phyloP scores from a whole-genome alignment of 2,113 vertebrate genomes.

The Pollimyrus isidori region DNA sequence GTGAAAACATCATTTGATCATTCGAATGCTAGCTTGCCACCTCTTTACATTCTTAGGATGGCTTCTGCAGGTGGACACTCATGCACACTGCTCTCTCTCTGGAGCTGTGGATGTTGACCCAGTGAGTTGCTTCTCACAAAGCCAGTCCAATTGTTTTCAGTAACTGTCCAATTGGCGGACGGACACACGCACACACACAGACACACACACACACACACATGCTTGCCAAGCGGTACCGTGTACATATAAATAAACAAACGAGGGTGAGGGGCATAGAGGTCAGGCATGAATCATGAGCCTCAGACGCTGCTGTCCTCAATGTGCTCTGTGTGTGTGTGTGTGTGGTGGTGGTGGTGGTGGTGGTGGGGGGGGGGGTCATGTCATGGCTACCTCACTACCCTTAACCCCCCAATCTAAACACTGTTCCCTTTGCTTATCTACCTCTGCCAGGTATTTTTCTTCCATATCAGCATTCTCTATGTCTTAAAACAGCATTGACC shows the following conservation, averaged over 20 bases:
- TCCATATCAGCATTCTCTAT: not conserved
- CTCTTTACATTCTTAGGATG: constrained; percentile 53
- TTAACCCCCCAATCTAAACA: not conserved
- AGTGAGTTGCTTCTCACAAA: constrained; percentile 44
- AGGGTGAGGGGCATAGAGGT: not conserved
- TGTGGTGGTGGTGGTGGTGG: too few species aligned
- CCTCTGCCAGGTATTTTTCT: not conserved
- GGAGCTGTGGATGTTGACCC: constrained; percentile 57
- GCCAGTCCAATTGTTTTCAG: constrained; percentile 7
- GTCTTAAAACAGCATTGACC: not conserved
- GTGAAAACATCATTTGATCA: not conserved
- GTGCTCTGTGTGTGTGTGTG: not conserved
- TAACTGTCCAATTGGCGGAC: not conserved
- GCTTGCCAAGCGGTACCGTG: constrained; percentile 31
- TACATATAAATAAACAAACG: constrained; percentile 16
- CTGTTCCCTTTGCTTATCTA: not conserved
- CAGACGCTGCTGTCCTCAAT: not conserved
- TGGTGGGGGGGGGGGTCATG: too few species aligned
- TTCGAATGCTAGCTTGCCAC: constrained; percentile 37
- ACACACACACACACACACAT: constrained; percentile 13
- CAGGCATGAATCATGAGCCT: not conserved
- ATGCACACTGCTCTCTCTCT: constrained; percentile 57
- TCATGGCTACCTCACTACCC: not conserved
- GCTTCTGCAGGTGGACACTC: constrained; percentile 46
- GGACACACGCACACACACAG: not conserved